phyloP scores from a whole-genome alignment of 1,140 invertebrate genomes.

The Drosophila persimilis region DNA sequence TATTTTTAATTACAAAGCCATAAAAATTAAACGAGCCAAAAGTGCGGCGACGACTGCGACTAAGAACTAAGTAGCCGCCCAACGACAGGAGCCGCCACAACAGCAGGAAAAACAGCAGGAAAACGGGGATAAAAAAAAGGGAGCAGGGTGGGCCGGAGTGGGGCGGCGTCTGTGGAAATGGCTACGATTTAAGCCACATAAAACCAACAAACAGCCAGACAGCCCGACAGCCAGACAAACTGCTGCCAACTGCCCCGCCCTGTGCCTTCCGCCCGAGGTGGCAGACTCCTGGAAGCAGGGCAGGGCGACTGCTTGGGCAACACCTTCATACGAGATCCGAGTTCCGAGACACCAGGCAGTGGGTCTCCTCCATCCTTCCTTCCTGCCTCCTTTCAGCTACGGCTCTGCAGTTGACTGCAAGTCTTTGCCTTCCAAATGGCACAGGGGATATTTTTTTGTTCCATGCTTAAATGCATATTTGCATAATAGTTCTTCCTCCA shows the following conservation, averaged over 20 bases:
- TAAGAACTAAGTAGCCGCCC: slow-evolving; percentile 61
- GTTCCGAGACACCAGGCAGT: not conserved
- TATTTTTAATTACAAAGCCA: slow-evolving; percentile 74
- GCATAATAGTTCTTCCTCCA: slow-evolving; percentile 60
- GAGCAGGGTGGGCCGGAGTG: slow-evolving; percentile 1
- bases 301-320: slow-evolving; percentile 55
- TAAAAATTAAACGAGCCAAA: slow-evolving; percentile 62
- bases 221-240: slow-evolving; percentile 49
- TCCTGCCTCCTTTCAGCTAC: too few relatives aligned
- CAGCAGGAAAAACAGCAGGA: slow-evolving; percentile 16
- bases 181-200: slow-evolving; percentile 68
- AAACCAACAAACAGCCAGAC: slow-evolving; percentile 49
- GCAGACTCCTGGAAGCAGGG: not conserved
- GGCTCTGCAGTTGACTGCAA: slow-evolving; percentile 56
- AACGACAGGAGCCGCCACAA: slow-evolving; percentile 55
- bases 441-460: slow-evolving; percentile 53
- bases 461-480: slow-evolving; percentile 60
- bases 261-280: not conserved
- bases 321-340: slow-evolving; percentile 43
- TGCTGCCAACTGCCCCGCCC: slow-evolving; percentile 10
- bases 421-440: slow-evolving; percentile 36
- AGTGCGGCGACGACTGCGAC: slow-evolving; percentile 41
- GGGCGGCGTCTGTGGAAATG: slow-evolving; percentile 28
- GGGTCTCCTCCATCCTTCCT: not conserved
- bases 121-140: slow-evolving; percentile 3